Base-by-base conservation (phyloP, 2,797 vertebrate species). In the Anolis apletophallus region DNA sequence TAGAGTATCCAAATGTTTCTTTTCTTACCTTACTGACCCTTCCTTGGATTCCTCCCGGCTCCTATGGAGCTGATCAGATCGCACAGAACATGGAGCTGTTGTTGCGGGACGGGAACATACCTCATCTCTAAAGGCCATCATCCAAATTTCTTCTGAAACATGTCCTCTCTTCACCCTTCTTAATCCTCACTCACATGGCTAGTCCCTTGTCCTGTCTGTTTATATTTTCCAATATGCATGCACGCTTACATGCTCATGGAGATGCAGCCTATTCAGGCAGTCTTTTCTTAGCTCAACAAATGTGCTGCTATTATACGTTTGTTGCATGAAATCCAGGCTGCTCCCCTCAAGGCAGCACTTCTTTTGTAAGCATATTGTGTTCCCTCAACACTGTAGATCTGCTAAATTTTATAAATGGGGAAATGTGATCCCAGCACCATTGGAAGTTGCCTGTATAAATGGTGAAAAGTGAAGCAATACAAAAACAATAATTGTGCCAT, bases 81-180 rank as follows among this genome's bases (percentile, higher is more conserved):
- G 67, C 54, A 59, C 52, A 83, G 78, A 75, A 59, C 67, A 82
- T 78, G 55, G 32, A 72, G 67, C 59, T 87, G 54, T 77, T 87
- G 21, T 72, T 61, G 76, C 54, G 46, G 52, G 26, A 16, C 34
- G 32, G 32, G 57, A 80, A 26, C 8, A 68, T 87, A 16, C 14
- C 11, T 85, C 52, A 21, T 54, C 68, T 69, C 34, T 46, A 61
- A 75, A 86, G 52, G 50, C 52, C 26, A 57, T 50, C 64, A 77
- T 32, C 11, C 54, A 77, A 78, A 61, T 16, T 57, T 81, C 59
- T 83, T 83, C 36, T 52, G 55, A 71, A 76, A 69, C 34, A 34
- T 46, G 73, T 87, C 72, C 59, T 57, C 29, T 68, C 50, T n/a
- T 69, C 79, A 23, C 50, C 61, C 29, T 76, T 26, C 61, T 32